A percentile compares a stretch with the other conserved stretches of the same genome.
phyloP scores from a whole-genome alignment of 2,113 vertebrate species.

The Dromiciops gliroides region DNA sequence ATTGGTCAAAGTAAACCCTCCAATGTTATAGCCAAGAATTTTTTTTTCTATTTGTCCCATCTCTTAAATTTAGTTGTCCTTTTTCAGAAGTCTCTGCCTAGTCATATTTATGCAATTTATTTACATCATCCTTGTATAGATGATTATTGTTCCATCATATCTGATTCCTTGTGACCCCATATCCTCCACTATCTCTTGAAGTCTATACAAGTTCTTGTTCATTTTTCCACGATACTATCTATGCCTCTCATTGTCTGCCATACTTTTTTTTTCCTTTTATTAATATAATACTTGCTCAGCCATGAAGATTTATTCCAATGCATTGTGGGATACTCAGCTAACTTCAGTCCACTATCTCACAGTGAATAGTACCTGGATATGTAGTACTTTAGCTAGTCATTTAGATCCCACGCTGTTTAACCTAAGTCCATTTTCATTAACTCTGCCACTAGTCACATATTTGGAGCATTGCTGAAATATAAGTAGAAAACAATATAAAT shows the following conservation, averaged over 20 bases:
- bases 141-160: background rate
- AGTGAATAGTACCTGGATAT: background rate
- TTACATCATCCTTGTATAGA: background rate
- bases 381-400: background rate
- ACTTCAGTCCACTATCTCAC: background rate
- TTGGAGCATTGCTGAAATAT: background rate
- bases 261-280: background rate
- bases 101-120: background rate
- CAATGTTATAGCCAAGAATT: background rate
- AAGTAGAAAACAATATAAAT: background rate
- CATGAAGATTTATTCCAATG: background rate
- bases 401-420: background rate
- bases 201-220: background rate
- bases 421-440: background rate
- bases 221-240: background rate
- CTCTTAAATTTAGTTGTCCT: background rate
- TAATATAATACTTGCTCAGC: background rate
- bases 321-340: background rate
- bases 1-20: background rate
- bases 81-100: background rate
- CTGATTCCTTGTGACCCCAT: background rate
- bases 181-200: background rate
- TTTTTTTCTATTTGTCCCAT: background rate
- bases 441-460: background rate
- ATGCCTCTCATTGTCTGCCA: background rate